Conservation (phyloP, 2,113 vertebrate genomes). For the Silurus glanis region DNA sequence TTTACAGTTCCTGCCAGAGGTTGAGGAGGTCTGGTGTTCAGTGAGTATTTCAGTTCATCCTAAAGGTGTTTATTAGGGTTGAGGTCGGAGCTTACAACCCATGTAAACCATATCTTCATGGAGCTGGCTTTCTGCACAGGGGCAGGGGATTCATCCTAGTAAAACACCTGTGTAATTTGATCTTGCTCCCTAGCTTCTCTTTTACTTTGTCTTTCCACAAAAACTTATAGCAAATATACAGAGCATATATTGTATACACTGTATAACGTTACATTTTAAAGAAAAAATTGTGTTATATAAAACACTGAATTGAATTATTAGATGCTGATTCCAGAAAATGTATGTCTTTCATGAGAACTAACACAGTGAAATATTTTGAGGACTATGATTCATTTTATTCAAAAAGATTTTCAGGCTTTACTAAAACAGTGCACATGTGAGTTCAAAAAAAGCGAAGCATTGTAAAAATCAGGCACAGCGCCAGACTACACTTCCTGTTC, state of each 20-base stretch:
- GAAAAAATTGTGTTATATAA: not conserved
- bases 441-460: not conserved
- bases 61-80: too few relatives aligned
- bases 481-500: constrained; percentile 30
- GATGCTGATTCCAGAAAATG: not conserved
- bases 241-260: not conserved
- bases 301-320: not conserved
- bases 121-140: too few relatives aligned
- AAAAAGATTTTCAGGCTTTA: not conserved
- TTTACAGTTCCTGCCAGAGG: not conserved
- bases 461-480: constrained; percentile 4
- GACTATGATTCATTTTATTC: not conserved
- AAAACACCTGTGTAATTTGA: not conserved
- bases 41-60: too few relatives aligned
- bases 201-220: not conserved
- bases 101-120: too few relatives aligned
- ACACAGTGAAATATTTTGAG: not conserved
- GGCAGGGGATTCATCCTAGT: not conserved
- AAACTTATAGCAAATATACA: not conserved
- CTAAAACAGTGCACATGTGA: not conserved
- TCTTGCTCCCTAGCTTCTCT: not conserved
- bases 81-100: too few relatives aligned
- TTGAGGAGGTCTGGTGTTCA: too few relatives aligned
- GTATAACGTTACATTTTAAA: not conserved
- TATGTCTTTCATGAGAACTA: not conserved